Evolutionary conservation across 2,797 vertebrate genomes (phyloP).

Genomic region (Aldrovandia affinis): DNA sequence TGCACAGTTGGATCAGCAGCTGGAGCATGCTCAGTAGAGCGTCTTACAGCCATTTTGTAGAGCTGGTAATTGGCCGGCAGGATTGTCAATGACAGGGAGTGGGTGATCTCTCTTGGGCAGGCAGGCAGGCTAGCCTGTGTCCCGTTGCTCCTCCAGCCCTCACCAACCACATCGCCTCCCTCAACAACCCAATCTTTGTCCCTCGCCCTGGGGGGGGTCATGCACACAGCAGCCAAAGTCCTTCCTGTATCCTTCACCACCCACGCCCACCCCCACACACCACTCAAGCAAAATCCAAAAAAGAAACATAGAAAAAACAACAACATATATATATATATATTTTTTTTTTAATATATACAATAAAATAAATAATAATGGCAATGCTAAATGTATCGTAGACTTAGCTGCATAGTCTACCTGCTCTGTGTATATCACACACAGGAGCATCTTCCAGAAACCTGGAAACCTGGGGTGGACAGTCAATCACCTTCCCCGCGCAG

Average conservation of each 20-base stretch:
- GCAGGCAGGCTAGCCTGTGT: background rate
- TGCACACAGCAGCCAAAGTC: background rate
- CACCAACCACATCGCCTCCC: background rate
- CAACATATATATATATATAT: no score
- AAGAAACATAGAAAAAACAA: no score
- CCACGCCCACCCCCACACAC: background rate
- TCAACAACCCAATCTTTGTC: background rate
- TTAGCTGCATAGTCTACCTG: background rate
- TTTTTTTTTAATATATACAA: background rate
- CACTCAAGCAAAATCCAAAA: background rate
- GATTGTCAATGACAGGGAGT: background rate
- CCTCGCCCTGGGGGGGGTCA: background rate
- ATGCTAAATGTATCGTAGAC: background rate
- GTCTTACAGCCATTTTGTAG: constrained; percentile 69
- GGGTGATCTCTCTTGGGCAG: background rate
- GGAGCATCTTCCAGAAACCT: background rate
- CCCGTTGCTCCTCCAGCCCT: background rate
- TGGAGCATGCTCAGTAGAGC: constrained; percentile 70
- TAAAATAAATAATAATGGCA: background rate
- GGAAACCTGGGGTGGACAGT: background rate
- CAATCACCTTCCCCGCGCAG: no score
- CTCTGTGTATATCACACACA: background rate
- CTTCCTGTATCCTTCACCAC: background rate
- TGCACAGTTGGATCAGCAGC: background rate
- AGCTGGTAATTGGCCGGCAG: constrained; percentile 26